Percentiles rank a stretch among this genome's conserved stretches.
Conservation (phyloP, 2,888 invertebrate species). For the Lathronympha strigana region DNA sequence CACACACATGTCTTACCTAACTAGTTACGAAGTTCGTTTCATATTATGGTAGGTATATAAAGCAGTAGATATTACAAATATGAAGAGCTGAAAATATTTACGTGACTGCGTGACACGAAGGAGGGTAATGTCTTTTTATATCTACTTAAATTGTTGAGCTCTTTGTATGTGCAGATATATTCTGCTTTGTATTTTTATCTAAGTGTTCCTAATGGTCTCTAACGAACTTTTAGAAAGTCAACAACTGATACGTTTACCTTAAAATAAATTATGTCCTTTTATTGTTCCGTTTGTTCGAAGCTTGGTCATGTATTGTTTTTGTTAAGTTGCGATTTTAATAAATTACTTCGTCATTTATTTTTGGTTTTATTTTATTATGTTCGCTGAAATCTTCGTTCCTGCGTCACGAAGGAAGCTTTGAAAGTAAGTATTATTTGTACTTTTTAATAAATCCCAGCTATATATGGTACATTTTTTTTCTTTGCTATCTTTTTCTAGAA, state of each 20-base stretch:
- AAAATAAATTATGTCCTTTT: slow-evolving; percentile 32
- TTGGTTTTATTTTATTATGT: slow-evolving; percentile 48
- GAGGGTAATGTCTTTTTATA: too few species aligned
- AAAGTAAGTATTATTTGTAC: slow-evolving; percentile 28
- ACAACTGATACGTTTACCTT: slow-evolving; percentile 7
- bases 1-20: too few species aligned
- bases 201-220: background rate
- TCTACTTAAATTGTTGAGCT: too few species aligned
- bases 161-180: too few species aligned
- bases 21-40: too few species aligned
- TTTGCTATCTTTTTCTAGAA: too few species aligned
- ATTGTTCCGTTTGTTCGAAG: slow-evolving; percentile 44
- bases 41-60: too few species aligned
- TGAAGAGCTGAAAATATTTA: too few species aligned
- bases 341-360: slow-evolving; percentile 46
- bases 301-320: slow-evolving; percentile 49
- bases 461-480: too few species aligned
- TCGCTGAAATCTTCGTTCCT: slow-evolving; percentile 8
- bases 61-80: too few species aligned
- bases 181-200: too few species aligned
- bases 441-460: background rate
- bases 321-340: slow-evolving; percentile 46
- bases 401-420: slow-evolving; percentile 7
- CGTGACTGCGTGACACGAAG: too few species aligned
- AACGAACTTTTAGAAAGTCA: background rate